These are phyloP conservation scores for Dipodomys stephensi DNA, from an alignment of 2,113 vertebrate species.

Conservation along the genomic window DNA sequence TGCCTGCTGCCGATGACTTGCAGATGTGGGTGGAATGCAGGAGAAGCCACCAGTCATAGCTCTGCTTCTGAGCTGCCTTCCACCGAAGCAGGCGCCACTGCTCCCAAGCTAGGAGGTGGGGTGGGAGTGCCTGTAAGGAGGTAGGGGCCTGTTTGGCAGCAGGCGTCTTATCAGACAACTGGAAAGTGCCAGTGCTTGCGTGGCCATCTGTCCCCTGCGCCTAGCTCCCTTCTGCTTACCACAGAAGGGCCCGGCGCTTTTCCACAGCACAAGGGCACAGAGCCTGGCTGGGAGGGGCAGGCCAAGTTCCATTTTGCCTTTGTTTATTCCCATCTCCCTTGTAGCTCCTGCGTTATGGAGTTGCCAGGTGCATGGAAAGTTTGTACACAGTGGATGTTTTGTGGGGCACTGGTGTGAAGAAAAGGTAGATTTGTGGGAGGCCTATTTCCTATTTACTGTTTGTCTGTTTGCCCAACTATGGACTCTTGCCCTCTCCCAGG, in stretches of 20 bases:
- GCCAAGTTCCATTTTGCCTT: conserved; percentile 72
- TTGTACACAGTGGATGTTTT: conserved; percentile 52
- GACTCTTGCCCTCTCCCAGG: conserved; percentile 25
- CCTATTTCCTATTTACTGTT: neutral
- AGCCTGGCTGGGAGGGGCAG: conserved; percentile 73
- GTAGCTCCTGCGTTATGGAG: neutral
- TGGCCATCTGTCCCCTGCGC: conserved; percentile 86
- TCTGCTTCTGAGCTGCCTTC: neutral
- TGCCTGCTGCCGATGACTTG: neutral
- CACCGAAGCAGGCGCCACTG: neutral
- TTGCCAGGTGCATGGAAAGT: conserved; percentile 83
- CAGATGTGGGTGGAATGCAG: neutral
- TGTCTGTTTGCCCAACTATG: conserved; percentile 58
- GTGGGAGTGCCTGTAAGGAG: neutral
- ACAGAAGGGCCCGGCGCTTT: conserved; percentile 73
- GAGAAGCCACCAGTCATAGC: neutral
- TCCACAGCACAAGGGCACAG: conserved; percentile 45
- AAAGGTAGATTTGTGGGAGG: neutral
- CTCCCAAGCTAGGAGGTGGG: conserved; percentile 5
- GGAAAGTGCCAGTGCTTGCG: conserved; percentile 78
- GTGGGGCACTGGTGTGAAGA: conserved; percentile 74
- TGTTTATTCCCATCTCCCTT: conserved; percentile 71
- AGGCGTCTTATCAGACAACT: conserved; percentile 82
- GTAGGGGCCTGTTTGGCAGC: conserved; percentile 72
- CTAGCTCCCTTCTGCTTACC: conserved; percentile 83